Evolutionary conservation across 2,113 vertebrate genomes (phyloP), one percentile per base, ranked within the genome.

Genomic region (Glaucidium brasilianum): DNA sequence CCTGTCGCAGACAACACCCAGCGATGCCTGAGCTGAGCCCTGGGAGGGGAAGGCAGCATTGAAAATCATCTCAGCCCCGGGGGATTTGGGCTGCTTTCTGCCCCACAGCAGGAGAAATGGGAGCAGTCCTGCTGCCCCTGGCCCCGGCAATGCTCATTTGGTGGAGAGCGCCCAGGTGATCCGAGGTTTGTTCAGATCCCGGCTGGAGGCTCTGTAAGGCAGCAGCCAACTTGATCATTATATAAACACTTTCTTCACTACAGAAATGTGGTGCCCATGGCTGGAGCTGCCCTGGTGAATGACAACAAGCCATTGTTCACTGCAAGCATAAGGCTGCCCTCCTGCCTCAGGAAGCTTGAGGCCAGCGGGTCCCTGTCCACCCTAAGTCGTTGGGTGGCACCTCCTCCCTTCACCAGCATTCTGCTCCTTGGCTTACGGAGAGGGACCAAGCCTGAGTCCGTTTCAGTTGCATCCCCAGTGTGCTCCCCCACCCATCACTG

Each of bases 71-170:
- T 58, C 56, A 58, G 32, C 43, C 60, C 22, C 10, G 2, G 47
- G n/a, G 67, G 62, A 72, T 45, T 3, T 2, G 3, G 18, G 14
- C 26, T 85, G 47, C 29, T 67, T 80, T 62, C 55, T 81, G 34
- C 18, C 18, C 50, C 37, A 9, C 0, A 1, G 47, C 11, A 89
- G 68, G 49, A 45, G 77, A 84, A 41, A 7, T 8, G 26, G 49
- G 53, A 80, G 63, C 26, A 41, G 45, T 35, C 63, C 43, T 62
- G 78, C 32, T 85, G 50, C 16, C 43, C 39, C 16, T 11, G 37
- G 18, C n/a, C 13, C 23, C 43, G 25, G 35, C 0, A 1, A 12
- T 7, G 22, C 2, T 35, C 18, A 11, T 58, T 32, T 0, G 0
- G 59, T 49, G 27, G 85, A 62, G 60, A 49, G 78, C 1, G 16